Base-by-base conservation (phyloP, 1,140 invertebrate genomes). In the Conus betulinus region DNA sequence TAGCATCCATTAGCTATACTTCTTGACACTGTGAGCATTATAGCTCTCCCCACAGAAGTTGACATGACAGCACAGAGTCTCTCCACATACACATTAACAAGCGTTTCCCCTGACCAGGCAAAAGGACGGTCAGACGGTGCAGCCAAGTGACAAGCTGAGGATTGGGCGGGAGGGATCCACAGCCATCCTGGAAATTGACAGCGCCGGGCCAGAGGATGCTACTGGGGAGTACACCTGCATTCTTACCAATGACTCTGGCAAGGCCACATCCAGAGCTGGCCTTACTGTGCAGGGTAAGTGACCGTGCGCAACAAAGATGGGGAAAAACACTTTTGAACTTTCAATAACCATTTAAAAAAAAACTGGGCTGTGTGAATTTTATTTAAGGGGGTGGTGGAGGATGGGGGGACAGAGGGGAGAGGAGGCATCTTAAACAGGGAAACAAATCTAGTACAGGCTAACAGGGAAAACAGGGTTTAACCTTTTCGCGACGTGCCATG, bases 121-220 rank as follows among this genome's bases (percentile, higher is more conserved):
- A 79, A 94, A 94, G 63, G 91, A 94, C 89, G 92, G 93, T 3
- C 84, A 84, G 13, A 86, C 91, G 8, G 81, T 93, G 27, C 87
- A 87, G 15, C 89, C 87, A 15, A 91, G 92, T 60, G 87, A 90
- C 27, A 89, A 90, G 55, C 92, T 92, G 88, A 90, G 87, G 84
- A 92, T 94, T 53, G 91, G 92, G 0, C 78, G 90, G 7, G 92
- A 93, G 25, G 92, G 90, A 11, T 91, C 91, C 25, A 89, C 88
- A 3, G 97, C 97, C 93, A 96, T 95, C 1, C 94, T 98, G 52
- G 96, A 95, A 3, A 97, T 99, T n/a, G 94, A 95, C 0, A 96
- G 97, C 52, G 95, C 98, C 0, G 95, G 89, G 15, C 60, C 85
- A 11, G 94, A 95, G 90, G 96, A 96, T 90, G 95, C 95, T 51